A percentile compares a stretch with the other conserved stretches of the same genome.
phyloP scores from a whole-genome alignment of 2,888 invertebrate genomes.

The Ditula angustiorana region DNA sequence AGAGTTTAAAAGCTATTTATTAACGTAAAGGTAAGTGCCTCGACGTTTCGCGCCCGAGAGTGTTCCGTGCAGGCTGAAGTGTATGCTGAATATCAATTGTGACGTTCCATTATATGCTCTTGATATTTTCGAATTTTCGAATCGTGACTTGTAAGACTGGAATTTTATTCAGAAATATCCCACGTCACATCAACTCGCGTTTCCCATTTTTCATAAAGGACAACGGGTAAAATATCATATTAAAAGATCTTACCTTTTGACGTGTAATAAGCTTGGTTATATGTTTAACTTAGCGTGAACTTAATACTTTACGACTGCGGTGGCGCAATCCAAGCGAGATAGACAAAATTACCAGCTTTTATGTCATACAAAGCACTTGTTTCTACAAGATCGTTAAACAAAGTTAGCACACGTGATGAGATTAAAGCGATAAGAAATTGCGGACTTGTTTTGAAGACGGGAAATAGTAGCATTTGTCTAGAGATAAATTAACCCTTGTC shows the following conservation, averaged over 20 bases:
- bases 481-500: constrained; percentile 73
- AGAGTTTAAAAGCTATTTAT: constrained; percentile 36
- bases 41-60: constrained; percentile 23
- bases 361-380: constrained; percentile 32
- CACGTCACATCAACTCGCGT: constrained; percentile 3
- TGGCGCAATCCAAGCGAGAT: constrained; percentile 41
- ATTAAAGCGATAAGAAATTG: constrained; percentile 35
- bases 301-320: constrained; percentile 30
- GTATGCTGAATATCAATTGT: constrained; percentile 38
- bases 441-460: constrained; percentile 39
- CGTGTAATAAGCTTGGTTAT: constrained; percentile 6
- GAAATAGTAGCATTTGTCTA: constrained; percentile 55
- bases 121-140: constrained; percentile 21
- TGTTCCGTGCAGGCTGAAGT: constrained; percentile 22
- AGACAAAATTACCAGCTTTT: constrained; percentile 39
- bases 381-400: constrained; percentile 33
- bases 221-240: constrained; percentile 5
- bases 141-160: constrained; percentile 8
- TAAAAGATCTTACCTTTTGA: constrained; percentile 12
- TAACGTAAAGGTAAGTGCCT: constrained; percentile 33
- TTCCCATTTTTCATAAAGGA: constrained; percentile 7
- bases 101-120: constrained; percentile 25
- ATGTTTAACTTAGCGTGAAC: constrained; percentile 2
- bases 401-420: constrained; percentile 32
- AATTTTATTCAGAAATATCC: constrained; percentile 10